Base-by-base conservation (phyloP, 2,888 invertebrate genomes). In the Sceliomorpha sp. region DNA sequence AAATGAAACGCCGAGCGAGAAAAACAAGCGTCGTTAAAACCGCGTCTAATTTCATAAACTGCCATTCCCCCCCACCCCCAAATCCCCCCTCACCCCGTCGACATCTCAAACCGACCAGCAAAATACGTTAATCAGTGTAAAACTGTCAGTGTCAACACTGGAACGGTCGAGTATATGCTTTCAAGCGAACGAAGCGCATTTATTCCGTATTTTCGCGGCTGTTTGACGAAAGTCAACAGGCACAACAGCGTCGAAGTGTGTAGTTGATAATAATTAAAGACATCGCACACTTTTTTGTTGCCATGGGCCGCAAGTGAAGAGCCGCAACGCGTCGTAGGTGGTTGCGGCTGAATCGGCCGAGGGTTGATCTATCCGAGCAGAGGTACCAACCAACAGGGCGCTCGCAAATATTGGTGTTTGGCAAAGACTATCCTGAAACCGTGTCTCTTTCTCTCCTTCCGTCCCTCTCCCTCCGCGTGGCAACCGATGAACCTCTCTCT, bases 341-440 rank as follows among this genome's bases (percentile, higher is more conserved):
- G 81, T 84, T 81, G 83, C 76, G 84, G 82, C 75, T 73, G 78
- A 81, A 80, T 85, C 84, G 81, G 79, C 78, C 78, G 81, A 81
- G 84, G 81, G 82, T 80, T 79, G 84, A 83, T 81, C 81, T 80
- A 81, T 80, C 82, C 80, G 82, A 82, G 85, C 82, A 79, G 81
- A 77, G 85, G 83, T 85, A 87, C 86, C 86, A 85, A 87, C 86
- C 86, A 83, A 85, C 86, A 85, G 86, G 84, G 84, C 81, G 84
- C 83, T 84, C 85, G 88, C 88, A 88, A 87, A 88, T 88, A 87
- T 88, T 88, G 85, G 85, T 87, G 84, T 87, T 88, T 88, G 88
- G 85, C 86, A 87, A 88, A 88, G 88, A 87, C 87, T 85, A 87
- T 85, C 87, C 86, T 82, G 81, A 84, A 85, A 82, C 81, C 83